These are phyloP conservation scores for Alviniconcha strummeri DNA, from an alignment of 2,888 invertebrate species.

Conservation along the genomic window DNA sequence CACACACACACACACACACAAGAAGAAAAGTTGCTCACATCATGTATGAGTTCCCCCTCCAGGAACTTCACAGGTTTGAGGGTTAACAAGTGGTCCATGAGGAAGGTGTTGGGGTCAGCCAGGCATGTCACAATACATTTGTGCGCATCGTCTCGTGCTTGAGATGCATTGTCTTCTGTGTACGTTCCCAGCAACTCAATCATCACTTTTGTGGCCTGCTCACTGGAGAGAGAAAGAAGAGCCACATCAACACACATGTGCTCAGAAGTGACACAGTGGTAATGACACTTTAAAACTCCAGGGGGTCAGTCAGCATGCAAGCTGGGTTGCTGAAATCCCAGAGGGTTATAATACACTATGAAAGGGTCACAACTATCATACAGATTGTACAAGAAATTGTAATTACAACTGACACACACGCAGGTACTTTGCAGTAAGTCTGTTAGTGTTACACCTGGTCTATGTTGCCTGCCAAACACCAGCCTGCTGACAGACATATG, in stretches of 20 bases:
- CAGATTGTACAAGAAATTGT: too few relatives aligned
- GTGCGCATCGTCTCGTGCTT: conserved; percentile 94
- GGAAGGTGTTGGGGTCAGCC: conserved; percentile 95
- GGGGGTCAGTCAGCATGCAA: too few relatives aligned
- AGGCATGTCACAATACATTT: conserved; percentile 94
- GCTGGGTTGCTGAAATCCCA: too few relatives aligned
- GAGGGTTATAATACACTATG: too few relatives aligned
- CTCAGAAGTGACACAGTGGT: too few relatives aligned
- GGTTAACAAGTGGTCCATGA: conserved; percentile 93
- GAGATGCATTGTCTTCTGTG: conserved; percentile 96
- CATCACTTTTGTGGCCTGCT: conserved; percentile 96
- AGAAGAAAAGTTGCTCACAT: conserved; percentile 74
- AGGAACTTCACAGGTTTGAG: conserved; percentile 96
- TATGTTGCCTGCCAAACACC: too few relatives aligned
- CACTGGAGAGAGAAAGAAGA: conserved; percentile 76
- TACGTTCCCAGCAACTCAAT: conserved; percentile 96
- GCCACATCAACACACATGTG: not conserved
- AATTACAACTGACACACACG: too few relatives aligned
- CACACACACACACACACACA: not conserved
- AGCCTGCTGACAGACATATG: too few relatives aligned
- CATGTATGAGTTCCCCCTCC: conserved; percentile 95
- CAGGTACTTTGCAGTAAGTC: too few relatives aligned
- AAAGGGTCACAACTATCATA: too few relatives aligned
- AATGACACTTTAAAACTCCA: too few relatives aligned
- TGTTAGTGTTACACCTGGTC: too few relatives aligned